Conservation (phyloP, 2,113 vertebrate genomes). For the Phaethornis superciliosus region DNA sequence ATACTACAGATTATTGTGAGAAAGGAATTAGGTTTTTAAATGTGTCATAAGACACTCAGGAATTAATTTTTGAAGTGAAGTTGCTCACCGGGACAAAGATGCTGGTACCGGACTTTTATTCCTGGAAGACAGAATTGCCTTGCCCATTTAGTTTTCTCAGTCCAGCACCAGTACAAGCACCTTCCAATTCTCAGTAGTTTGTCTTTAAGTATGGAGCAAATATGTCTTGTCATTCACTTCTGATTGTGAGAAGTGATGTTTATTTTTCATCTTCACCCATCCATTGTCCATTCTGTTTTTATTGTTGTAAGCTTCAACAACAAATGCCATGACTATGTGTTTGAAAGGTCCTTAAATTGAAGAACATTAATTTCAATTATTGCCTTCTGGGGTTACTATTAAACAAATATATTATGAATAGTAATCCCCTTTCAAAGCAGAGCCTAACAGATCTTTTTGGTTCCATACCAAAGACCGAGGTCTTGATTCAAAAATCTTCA, state of each 20-base stretch:
- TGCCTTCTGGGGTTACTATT: not conserved
- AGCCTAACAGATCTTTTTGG: not conserved
- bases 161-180: not conserved
- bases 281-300: not conserved
- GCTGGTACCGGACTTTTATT: not conserved
- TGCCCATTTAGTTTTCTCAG: not conserved
- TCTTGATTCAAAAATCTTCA: not conserved
- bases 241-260: not conserved
- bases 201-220: not conserved
- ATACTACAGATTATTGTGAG: not conserved
- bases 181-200: not conserved
- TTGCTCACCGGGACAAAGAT: not conserved
- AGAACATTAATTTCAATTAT: not conserved
- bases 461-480: not conserved
- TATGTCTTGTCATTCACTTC: not conserved
- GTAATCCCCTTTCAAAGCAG: fast-evolving
- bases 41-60: not conserved
- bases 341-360: not conserved
- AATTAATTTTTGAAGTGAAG: not conserved
- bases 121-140: not conserved
- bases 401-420: not conserved
- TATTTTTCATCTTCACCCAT: not conserved
- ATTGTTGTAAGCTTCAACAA: not conserved
- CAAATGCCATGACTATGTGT: not conserved
- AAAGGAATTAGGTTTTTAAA: not conserved